Conservation (phyloP, 2,888 invertebrate genomes). For the Microctonus hyperodae region DNA sequence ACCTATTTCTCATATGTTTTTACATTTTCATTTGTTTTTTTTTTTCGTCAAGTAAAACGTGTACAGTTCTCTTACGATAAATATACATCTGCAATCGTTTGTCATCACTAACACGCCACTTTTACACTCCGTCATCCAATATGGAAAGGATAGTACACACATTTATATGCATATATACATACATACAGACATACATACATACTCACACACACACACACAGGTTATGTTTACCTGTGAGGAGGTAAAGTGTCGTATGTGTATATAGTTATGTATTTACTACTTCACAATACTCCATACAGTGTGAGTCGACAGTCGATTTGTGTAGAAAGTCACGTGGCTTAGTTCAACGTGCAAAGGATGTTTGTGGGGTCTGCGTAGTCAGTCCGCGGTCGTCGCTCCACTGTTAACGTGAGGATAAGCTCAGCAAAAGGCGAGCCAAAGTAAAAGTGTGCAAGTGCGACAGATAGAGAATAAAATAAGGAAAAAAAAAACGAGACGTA, state of each 20-base stretch:
- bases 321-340: conserved; percentile 56
- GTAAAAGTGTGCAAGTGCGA: not conserved
- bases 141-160: not conserved
- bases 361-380: conserved; percentile 55
- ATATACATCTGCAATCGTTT: conserved; percentile 14
- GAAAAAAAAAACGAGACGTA: conserved; percentile 8
- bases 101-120: not conserved
- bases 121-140: not conserved
- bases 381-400: conserved; percentile 53
- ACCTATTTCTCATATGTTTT: not conserved
- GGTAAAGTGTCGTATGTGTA: not conserved
- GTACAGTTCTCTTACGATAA: not conserved
- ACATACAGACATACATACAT: not conserved
- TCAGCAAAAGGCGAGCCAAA: conserved; percentile 3
- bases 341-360: conserved; percentile 54
- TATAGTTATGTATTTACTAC: conserved; percentile 8
- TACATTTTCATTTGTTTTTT: too few relatives aligned
- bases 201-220: not conserved
- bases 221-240: conserved; percentile 1
- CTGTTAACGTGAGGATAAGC: conserved; percentile 46
- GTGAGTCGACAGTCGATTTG: conserved; percentile 10
- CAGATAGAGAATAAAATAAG: not conserved
- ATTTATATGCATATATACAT: too few relatives aligned
- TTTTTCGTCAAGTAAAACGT: not conserved
- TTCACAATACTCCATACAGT: not conserved